These are phyloP conservation scores for Heliothis subflexa DNA, from an alignment of 1,140 invertebrate genomes.

Conservation along the genomic window DNA sequence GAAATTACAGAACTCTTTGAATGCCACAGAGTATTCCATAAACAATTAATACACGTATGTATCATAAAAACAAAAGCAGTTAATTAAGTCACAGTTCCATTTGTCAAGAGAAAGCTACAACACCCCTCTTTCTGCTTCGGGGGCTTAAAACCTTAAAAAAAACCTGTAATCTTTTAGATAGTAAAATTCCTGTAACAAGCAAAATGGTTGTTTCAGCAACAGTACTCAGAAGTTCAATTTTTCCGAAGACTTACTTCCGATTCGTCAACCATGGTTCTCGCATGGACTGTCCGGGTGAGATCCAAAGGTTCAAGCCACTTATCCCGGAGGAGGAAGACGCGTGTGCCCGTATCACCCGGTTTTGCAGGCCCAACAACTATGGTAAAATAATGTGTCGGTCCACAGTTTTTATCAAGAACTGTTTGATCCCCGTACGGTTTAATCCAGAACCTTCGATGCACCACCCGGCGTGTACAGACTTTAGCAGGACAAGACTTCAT, in stretches of 20 bases:
- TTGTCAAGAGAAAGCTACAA: not conserved
- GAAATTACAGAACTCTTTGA: too few species aligned
- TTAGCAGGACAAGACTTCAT: not conserved
- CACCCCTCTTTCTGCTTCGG: too few species aligned
- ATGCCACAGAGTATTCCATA: not conserved
- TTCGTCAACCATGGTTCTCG: not conserved
- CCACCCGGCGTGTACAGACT: not conserved
- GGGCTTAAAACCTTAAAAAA: too few species aligned
- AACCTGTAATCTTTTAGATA: too few species aligned
- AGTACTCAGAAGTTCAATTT: not conserved
- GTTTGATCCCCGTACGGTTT: not conserved
- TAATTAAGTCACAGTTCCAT: not conserved
- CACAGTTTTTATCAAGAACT: not conserved
- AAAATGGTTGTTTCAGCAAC: not conserved
- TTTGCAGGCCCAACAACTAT: not conserved
- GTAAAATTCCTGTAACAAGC: too few species aligned
- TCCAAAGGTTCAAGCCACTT: not conserved
- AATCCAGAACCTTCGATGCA: constrained; percentile 10
- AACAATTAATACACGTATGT: not conserved
- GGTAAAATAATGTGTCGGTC: not conserved
- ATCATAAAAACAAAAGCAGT: not conserved
- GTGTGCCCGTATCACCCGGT: not conserved
- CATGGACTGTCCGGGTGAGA: not conserved
- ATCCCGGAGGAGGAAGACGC: not conserved
- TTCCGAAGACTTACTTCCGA: not conserved